phyloP scores from a whole-genome alignment of 2,797 vertebrate species.

The Sebastes minor region DNA sequence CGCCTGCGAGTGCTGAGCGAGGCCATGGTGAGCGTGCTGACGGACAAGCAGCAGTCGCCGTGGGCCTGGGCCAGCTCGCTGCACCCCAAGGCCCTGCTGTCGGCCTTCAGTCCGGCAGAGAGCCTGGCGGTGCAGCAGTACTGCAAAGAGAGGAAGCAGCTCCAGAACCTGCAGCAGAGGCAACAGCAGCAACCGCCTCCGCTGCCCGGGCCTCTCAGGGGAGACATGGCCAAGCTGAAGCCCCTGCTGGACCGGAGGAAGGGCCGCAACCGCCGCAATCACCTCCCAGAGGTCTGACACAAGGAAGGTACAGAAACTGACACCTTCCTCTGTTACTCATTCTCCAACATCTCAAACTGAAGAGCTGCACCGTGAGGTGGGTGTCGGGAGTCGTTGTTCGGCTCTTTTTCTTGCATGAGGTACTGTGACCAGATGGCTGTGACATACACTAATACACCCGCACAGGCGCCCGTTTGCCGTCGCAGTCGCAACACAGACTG shows the following conservation, averaged over 20 bases:
- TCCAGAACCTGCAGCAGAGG: slow-evolving; percentile 80
- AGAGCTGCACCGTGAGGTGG: slow-evolving; percentile 31
- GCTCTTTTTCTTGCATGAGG: slow-evolving; percentile 63
- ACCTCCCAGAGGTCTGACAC: slow-evolving; percentile 86
- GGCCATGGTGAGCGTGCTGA: slow-evolving; percentile 86
- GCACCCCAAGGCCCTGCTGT: slow-evolving; percentile 89
- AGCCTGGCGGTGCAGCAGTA: slow-evolving; percentile 93
- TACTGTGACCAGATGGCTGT: slow-evolving; percentile 70
- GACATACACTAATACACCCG: slow-evolving; percentile 36
- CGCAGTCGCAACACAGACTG: slow-evolving; percentile 3
- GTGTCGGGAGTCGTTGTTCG: slow-evolving; percentile 7
- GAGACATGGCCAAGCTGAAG: slow-evolving; percentile 94
- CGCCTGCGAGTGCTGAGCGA: slow-evolving; percentile 91
- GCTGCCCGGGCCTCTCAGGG: slow-evolving; percentile 80
- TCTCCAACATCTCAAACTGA: slow-evolving; percentile 43
- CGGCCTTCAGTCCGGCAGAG: slow-evolving; percentile 90
- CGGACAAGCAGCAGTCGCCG: slow-evolving; percentile 89
- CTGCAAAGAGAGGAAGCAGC: slow-evolving; percentile 94
- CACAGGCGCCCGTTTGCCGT: slow-evolving; percentile 21
- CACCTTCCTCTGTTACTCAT: slow-evolving; percentile 9
- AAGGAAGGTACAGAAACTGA: slow-evolving; percentile 9
- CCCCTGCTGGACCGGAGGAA: slow-evolving; percentile 93
- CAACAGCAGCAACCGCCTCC: slow-evolving; percentile 81
- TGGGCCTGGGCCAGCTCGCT: slow-evolving; percentile 90
- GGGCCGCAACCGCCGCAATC: slow-evolving; percentile 94